Base-by-base conservation (phyloP, 2,888 invertebrate species). In the Drosophila pegasa region DNA sequence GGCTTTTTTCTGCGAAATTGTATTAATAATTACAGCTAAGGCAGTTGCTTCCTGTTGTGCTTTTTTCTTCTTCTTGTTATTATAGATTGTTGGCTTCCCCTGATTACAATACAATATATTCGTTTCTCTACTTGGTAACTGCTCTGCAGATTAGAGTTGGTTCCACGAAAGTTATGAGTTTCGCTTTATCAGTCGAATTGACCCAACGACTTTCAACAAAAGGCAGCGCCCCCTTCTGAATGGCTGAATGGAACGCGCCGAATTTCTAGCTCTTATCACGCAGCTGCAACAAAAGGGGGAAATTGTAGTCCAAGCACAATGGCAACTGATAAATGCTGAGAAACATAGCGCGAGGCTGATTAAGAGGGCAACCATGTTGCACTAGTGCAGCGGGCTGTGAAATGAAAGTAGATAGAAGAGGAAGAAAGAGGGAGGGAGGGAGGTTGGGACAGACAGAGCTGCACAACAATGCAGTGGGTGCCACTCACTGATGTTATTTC, bases 351-450 rank as follows among this genome's bases (percentile, higher is more conserved):
- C 27, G 25, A 16, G 4, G 37, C 1, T 5, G 12, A 9, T 10
- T 14, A 37, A 22, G 37, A 25, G 22, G 0, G 25, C 4, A 47
- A n/a, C 22, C 25, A 14, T 56, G 55, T 55, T 54, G 71, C 55
- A 48, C 38, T 38, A 12, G 55, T 63, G 78, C 81, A 71, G 66
- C 79, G 65, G 75, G 47, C 85, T 80, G 72, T 83, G 73, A 83
- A 83, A 85, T 77, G 78, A 80, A 79, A 80, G 78, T 75, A 71
- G 71, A 63, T 33, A 50, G 29, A 56, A 43, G 52, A 41, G 16
- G 12, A 9, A 52, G 1, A 3, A 7, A 6, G 54, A 7, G 47
- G 6, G 55, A 56, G n/a, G n/a, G n/a, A n/a, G n/a, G n/a, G n/a
- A n/a, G n/a, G n/a, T n/a, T n/a, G n/a, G n/a, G 48, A 20, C 48